Evolutionary conservation across 2,797 vertebrate species (phyloP), one percentile per base, ranked within the genome.

Genomic region (Halcyon chelicuti): DNA sequence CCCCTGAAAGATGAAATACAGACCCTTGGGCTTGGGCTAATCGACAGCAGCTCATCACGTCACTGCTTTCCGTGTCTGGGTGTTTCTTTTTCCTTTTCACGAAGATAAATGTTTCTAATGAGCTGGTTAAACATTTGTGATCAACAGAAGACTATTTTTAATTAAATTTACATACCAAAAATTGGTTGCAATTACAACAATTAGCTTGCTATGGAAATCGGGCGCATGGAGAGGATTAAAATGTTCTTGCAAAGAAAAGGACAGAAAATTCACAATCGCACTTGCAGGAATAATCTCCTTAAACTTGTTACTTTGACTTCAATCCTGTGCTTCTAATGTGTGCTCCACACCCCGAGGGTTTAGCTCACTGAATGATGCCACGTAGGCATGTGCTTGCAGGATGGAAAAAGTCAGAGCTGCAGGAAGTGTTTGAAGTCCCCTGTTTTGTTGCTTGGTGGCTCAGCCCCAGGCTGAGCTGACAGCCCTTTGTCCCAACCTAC

Each of bases 121-220:
- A 97, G 82, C 81, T 81, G 72, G 90, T 88, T 97, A 95, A 97
- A 95, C 91, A 93, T 29, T 71, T 86, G 74, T 60, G 72, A 94
- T 94, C 93, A 87, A 72, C 60, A 33, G n/a, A 90, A 94, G 96
- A 76, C 67, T 46, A 61, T 4, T 88, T 96, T 94, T 87, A 97
- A 96, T 97, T 96, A 97, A 87, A 90, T 97, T 96, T 96, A 92
- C 84, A 78, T 42, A 37, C 65, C 91, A 97, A 90, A 94, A 95
- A 77, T 68, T 85, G 79, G 70, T 85, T 92, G 57, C 78, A 77
- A 91, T 86, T 82, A 67, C 83, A 96, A 91, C 71, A 93, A 88
- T 93, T 82, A 93, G 49, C 90, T 92, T 79, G 39, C 90, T 78
- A 40, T 40, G 84, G 92, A 91, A 91, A 72, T 78, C 31, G 74